These are phyloP conservation scores for Emydocephalus ijimae DNA, from an alignment of 2,113 vertebrate species.

Conservation along the genomic window DNA sequence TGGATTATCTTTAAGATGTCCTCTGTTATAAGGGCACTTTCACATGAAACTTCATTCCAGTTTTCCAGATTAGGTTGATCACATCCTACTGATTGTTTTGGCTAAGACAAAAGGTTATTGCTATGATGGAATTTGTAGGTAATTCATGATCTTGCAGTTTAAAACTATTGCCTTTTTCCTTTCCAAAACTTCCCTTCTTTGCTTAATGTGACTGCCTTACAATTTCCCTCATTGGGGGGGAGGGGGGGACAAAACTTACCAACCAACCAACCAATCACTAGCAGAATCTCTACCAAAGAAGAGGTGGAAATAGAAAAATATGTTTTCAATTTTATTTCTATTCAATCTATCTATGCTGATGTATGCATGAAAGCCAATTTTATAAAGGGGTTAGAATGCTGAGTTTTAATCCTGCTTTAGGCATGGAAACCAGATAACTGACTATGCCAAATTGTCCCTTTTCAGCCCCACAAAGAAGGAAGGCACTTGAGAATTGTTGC, in stretches of 20 bases:
- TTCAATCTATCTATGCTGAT: background rate
- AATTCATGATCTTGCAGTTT: background rate
- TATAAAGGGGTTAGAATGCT: background rate
- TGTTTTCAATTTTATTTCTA: background rate
- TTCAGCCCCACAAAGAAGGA: background rate
- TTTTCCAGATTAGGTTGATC: background rate
- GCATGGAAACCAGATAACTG: background rate
- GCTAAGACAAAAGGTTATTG: background rate
- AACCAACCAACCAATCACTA: background rate
- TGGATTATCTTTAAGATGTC: constrained; percentile 26
- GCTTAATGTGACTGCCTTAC: background rate
- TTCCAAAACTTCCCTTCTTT: background rate
- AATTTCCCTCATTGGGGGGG: background rate
- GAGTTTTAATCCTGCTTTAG: background rate
- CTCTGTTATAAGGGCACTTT: background rate
- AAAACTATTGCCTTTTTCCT: background rate
- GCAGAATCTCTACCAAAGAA: background rate
- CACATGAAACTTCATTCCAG: background rate
- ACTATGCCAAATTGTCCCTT: background rate
- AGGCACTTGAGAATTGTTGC: background rate
- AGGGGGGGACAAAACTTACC: background rate
- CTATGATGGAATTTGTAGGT: background rate
- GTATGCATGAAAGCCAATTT: background rate
- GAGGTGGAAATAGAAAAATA: background rate
- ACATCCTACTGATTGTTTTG: background rate